These are phyloP conservation scores for Drosophila prosaltans DNA, from an alignment of 1,140 invertebrate genomes.

Conservation along the genomic window DNA sequence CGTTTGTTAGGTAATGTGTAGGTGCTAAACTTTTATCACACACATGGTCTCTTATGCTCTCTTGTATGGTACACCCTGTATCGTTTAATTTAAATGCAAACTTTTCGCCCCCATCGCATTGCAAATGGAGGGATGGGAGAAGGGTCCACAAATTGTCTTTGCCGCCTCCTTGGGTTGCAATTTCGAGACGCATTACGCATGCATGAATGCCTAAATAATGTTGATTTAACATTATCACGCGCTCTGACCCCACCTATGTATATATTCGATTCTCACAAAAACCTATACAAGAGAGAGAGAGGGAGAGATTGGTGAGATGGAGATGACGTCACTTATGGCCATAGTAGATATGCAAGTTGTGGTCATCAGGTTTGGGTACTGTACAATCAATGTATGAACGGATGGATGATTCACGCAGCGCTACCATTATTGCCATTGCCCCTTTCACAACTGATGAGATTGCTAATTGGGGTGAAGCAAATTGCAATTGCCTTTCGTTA, in stretches of 20 bases:
- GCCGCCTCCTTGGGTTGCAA: conserved; percentile 47
- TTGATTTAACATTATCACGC: conserved; percentile 82
- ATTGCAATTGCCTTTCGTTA: not conserved
- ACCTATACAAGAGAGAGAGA: not conserved
- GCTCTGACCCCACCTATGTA: conserved; percentile 15
- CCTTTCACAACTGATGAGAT: not conserved
- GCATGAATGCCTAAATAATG: conserved; percentile 82
- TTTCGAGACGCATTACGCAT: conserved; percentile 82
- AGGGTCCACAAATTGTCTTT: conserved; percentile 65
- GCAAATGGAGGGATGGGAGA: not conserved
- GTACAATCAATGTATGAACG: conserved; percentile 32
- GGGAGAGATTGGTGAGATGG: conserved; percentile 1
- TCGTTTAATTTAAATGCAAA: conserved; percentile 80
- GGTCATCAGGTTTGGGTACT: conserved; percentile 5
- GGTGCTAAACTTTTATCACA: conserved; percentile 74
- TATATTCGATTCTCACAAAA: not conserved
- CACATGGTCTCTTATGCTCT: too few relatives aligned
- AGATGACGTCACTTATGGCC: conserved; percentile 38
- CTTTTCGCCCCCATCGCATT: conserved; percentile 32
- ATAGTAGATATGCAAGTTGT: conserved; percentile 36
- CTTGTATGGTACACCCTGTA: conserved; percentile 28
- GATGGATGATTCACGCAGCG: not conserved
- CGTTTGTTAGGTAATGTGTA: conserved; percentile 13
- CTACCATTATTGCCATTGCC: not conserved
- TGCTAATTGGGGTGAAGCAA: conserved; percentile 25